Evolutionary conservation across 1,140 invertebrate species (phyloP), one percentile per base, ranked within the genome.

Genomic region (Callitettix versicolor): DNA sequence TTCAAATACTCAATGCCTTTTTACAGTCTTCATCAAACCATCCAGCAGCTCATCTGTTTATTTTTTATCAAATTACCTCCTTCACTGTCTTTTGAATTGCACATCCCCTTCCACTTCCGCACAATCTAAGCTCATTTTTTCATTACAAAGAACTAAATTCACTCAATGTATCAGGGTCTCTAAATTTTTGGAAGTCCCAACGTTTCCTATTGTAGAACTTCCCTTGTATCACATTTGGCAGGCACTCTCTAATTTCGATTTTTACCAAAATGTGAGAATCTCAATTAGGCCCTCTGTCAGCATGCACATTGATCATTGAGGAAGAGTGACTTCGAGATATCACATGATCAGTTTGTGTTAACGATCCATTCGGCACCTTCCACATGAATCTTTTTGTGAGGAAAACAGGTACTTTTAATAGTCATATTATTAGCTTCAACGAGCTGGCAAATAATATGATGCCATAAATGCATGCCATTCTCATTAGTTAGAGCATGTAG

Each of bases 261-360:
- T 7, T 12, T 22, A 63, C 57, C 48, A 62, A 34, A 15, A 30
- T 56, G 36, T 60, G 50, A 11, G 58, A 52, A 11, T 55, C 60
- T 24, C 26, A 46, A 22, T 60, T 53, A 21, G 58, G 58, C 34
- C 56, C 57, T 59, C 58, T 53, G n/a, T 21, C 21, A 18, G 22
- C 41, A 26, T 47, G 21, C 12, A 62, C 60, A 44, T 62, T 52
- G 33, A 34, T 20, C 1, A 49, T 36, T 38, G n/a, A 42, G 1
- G 11, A 20, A 30, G n/a, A 15, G n/a, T 58, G 36, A 49, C 40
- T 56, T 5, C 40, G 34, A 33, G 57, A 22, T 18, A 60, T 62
- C 5, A 60, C 53, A 57, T 60, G 60, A 22, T 62, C 54, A 50
- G 60, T 60, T 57, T 62, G 57, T 44, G 58, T 60, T 15, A 33